Conservation (phyloP, 2,113 vertebrate genomes). For the Mastomys natalensis region DNA sequence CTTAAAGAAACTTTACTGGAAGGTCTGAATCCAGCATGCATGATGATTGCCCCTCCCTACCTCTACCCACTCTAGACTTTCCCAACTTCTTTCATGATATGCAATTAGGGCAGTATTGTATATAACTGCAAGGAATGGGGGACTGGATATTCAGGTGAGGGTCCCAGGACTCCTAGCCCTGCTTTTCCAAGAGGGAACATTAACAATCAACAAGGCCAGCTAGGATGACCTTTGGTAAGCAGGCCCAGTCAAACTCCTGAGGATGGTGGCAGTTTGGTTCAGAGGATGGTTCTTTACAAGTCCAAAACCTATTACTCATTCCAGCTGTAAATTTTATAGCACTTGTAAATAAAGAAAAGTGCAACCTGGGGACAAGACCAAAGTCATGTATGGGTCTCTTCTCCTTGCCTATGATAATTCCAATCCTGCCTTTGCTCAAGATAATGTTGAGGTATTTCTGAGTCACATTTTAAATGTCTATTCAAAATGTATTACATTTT, state of each 20-base stretch:
- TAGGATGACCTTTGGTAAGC: background rate
- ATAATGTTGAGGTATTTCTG: background rate
- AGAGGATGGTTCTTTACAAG: background rate
- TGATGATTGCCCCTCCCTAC: background rate
- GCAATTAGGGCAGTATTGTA: background rate
- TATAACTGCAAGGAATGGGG: background rate
- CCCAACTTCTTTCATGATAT: background rate
- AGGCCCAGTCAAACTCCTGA: background rate
- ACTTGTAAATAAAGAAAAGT: background rate
- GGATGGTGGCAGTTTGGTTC: background rate
- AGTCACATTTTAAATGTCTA: background rate
- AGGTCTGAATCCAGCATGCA: background rate
- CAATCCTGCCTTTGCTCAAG: background rate
- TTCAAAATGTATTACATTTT: slow-evolving; percentile 7
- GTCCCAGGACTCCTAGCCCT: background rate
- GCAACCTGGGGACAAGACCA: background rate
- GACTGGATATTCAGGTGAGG: background rate
- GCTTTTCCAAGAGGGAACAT: background rate
- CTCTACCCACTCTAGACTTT: background rate
- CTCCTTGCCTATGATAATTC: background rate
- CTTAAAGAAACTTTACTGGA: background rate
- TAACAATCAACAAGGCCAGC: background rate
- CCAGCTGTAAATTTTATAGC: background rate
- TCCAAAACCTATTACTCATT: background rate
- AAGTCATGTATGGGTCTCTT: background rate